Evolutionary conservation across 2,888 invertebrate genomes (phyloP), one percentile per base, ranked within the genome.

Genomic region (Amorpha juglandis): DNA sequence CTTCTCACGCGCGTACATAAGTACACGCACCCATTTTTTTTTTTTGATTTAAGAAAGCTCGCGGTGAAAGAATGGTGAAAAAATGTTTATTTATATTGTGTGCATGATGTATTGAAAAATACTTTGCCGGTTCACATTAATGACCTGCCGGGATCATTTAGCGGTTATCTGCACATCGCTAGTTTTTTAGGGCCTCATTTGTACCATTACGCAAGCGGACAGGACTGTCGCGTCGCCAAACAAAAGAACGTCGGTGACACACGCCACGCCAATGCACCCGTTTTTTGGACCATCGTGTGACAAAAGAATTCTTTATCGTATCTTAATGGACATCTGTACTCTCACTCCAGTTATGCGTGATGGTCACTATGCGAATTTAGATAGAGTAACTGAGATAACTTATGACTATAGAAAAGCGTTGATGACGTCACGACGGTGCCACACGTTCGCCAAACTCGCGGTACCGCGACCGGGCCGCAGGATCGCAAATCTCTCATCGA

Each of bases 401-500:
- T 45, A 14, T 1, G 45, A 62, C 2, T 52, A 42, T 16, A 45
- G 4, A 21, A 21, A 11, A 14, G 12, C 19, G 33, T 12, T 51
- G 14, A 52, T 51, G 14, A 52, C 52, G 52, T 52, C n/a, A 14
- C 48, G 48, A 3, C 27, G 45, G 16, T 19, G 50, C 16, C 1
- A 14, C 1, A 45, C 38, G 42, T 11, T 42, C 42, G 4, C 14
- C 45, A 48, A 48, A 48, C 1, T 19, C 19, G 50, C 19, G 50
- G 9, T 19, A 27, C 52, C 12, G 27, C 6, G 52, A 27, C 52
- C 12, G 27, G 14, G 52, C 11, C 27, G 67, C 68, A 27, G 52
- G 74, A 74, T 78, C 79, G 86, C 85, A 78, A 83, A 84, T 83
- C 80, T 74, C 71, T 73, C 71, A 53, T 70, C 69, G 71, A 66